phyloP scores from a whole-genome alignment of 2,113 vertebrate genomes.

The Hiodon tergisus region DNA sequence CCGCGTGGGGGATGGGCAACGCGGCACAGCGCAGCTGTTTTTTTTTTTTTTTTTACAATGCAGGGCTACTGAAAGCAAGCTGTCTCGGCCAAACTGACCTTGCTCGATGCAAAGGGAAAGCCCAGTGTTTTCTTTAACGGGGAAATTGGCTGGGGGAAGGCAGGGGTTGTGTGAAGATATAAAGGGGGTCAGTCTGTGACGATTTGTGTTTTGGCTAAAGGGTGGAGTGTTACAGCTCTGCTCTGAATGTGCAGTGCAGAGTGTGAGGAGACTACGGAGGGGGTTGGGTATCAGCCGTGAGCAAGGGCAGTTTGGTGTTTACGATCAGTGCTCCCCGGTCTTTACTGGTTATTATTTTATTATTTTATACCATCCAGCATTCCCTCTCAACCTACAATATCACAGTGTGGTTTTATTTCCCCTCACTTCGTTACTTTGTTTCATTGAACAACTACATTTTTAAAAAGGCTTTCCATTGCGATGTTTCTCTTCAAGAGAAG shows the following conservation, averaged over 20 bases:
- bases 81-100: slow-evolving; percentile 13
- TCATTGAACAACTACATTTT: too few species aligned
- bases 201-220: background rate
- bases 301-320: background rate
- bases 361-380: background rate
- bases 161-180: background rate
- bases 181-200: background rate
- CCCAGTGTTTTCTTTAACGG: background rate
- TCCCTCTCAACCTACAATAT: too few species aligned
- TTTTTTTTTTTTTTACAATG: background rate
- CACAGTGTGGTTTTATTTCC: too few species aligned
- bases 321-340: background rate
- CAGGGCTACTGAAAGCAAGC: background rate
- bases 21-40: slow-evolving; percentile 34
- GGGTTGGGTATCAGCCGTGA: background rate
- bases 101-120: slow-evolving; percentile 7
- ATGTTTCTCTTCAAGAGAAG: too few species aligned
- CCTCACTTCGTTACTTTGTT: background rate
- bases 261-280: background rate
- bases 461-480: too few species aligned
- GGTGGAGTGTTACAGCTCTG: background rate
- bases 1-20: slow-evolving; percentile 67
- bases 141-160: background rate
- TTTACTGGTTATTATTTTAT: background rate
- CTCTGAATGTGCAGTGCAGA: background rate